Evolutionary conservation across 2,888 invertebrate species (phyloP).

Genomic region (Aleiodes testaceus): DNA sequence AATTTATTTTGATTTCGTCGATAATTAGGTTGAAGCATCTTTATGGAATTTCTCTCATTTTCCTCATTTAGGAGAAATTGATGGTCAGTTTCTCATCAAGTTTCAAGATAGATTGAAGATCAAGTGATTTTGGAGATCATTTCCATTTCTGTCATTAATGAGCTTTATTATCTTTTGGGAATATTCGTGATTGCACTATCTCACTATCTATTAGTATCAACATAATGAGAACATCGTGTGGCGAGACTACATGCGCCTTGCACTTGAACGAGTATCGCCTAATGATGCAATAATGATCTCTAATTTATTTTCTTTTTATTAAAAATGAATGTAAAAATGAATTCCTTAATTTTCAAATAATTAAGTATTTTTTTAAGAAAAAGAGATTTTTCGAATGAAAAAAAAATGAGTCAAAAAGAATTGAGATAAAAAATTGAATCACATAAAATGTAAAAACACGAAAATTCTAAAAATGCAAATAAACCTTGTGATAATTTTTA

Average conservation of each 20-base stretch:
- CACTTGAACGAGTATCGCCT: conserved; percentile 6
- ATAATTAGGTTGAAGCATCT: not conserved
- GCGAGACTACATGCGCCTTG: not conserved
- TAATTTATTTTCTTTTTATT: not conserved
- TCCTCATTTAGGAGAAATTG: not conserved
- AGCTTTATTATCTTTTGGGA: not conserved
- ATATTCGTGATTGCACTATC: not conserved
- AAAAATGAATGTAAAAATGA: no score
- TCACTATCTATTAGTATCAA: conserved; percentile 1
- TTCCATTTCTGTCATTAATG: not conserved
- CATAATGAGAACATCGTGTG: conserved; percentile 9
- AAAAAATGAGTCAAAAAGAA: no score
- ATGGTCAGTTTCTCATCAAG: not conserved
- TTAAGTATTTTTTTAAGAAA: no score
- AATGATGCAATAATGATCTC: conserved; percentile 10
- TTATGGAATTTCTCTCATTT: not conserved
- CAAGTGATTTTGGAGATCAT: not conserved
- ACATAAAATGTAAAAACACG: no score
- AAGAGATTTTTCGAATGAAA: no score
- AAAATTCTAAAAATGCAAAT: no score
- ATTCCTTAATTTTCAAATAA: no score
- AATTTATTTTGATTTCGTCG: no score
- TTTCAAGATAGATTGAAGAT: not conserved
- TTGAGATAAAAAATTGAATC: no score
- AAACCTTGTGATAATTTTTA: no score